Evolutionary conservation across 2,113 vertebrate species (phyloP).

Genomic region (Nothocercus julius): DNA sequence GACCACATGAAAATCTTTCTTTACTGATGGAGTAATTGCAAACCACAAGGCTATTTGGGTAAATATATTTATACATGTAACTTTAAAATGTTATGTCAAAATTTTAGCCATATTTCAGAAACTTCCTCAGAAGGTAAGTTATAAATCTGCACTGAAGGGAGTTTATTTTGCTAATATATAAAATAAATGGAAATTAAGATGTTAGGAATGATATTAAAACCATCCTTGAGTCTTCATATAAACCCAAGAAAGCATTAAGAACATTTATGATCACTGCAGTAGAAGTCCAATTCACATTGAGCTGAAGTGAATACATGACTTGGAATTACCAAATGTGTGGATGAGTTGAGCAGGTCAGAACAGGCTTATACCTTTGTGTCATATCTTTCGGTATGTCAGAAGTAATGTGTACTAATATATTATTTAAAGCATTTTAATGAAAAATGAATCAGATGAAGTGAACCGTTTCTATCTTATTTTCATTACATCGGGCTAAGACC

Average conservation of each 20-base stretch:
- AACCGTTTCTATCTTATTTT: constrained; percentile 74
- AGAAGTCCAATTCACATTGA: constrained; percentile 25
- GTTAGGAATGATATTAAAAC: constrained; percentile 27
- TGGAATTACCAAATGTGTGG: constrained; percentile 2
- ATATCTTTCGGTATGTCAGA: constrained; percentile 18
- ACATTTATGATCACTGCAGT: constrained; percentile 29
- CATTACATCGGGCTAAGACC: constrained; percentile 24
- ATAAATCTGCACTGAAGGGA: constrained; percentile 23
- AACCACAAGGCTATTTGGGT: not conserved
- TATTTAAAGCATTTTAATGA: constrained; percentile 73
- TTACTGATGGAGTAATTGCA: not conserved
- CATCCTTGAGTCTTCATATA: constrained; percentile 19
- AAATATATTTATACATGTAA: constrained; percentile 27
- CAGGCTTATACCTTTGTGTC: not conserved
- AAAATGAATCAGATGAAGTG: constrained; percentile 66
- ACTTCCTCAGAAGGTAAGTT: not conserved
- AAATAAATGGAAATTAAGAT: constrained; percentile 18
- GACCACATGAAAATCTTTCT: not conserved
- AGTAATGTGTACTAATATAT: constrained; percentile 48
- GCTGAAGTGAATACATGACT: not conserved
- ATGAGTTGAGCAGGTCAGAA: constrained; percentile 12
- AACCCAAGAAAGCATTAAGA: not conserved
- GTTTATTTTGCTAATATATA: constrained; percentile 35
- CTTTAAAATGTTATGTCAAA: constrained; percentile 29
- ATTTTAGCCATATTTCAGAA: not conserved